Percentiles rank a stretch among this genome's conserved stretches.
These are phyloP conservation scores for Merluccius polli DNA, from an alignment of 2,797 vertebrate genomes.

Conservation along the genomic window DNA sequence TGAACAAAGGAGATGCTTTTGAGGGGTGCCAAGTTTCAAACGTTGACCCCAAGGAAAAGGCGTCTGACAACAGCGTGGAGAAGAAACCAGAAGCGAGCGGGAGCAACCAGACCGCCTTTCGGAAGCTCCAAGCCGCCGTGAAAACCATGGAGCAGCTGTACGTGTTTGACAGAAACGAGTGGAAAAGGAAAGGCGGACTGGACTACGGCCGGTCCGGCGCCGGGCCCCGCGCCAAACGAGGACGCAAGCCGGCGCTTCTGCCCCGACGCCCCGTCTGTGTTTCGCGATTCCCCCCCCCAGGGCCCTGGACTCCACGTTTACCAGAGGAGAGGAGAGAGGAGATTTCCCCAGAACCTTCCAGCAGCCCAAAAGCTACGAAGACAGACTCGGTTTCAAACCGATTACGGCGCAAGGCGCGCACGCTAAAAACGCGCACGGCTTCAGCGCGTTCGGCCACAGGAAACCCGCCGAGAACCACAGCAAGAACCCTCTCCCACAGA, in stretches of 20 bases:
- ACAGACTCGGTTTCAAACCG: slow-evolving; percentile 29
- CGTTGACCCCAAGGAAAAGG: slow-evolving; percentile 74
- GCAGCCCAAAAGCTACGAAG: slow-evolving; percentile 27
- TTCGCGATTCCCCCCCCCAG: neutral
- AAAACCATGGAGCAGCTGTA: slow-evolving; percentile 97
- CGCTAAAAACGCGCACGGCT: slow-evolving; percentile 44
- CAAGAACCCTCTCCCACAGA: slow-evolving; percentile 19
- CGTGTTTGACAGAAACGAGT: slow-evolving; percentile 86
- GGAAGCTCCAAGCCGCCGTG: slow-evolving; percentile 91
- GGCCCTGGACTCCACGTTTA: slow-evolving; percentile 13
- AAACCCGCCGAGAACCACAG: slow-evolving; percentile 34
- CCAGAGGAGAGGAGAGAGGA: slow-evolving; percentile 35
- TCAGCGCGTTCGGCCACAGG: slow-evolving; percentile 42
- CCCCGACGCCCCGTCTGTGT: neutral
- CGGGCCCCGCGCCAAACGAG: neutral
- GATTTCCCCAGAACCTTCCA: slow-evolving; percentile 26
- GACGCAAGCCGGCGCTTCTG: neutral
- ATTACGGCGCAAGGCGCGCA: slow-evolving; percentile 21
- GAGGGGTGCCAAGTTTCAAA: slow-evolving; percentile 69
- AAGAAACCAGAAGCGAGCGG: slow-evolving; percentile 70
- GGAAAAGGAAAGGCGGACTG: slow-evolving; percentile 84
- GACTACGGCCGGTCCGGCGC: slow-evolving; percentile 17
- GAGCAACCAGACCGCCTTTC: slow-evolving; percentile 74
- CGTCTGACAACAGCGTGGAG: slow-evolving; percentile 58
- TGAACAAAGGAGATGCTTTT: slow-evolving; percentile 62